Conservation (phyloP, 1,140 invertebrate species). For the Anthonomus grandis region DNA sequence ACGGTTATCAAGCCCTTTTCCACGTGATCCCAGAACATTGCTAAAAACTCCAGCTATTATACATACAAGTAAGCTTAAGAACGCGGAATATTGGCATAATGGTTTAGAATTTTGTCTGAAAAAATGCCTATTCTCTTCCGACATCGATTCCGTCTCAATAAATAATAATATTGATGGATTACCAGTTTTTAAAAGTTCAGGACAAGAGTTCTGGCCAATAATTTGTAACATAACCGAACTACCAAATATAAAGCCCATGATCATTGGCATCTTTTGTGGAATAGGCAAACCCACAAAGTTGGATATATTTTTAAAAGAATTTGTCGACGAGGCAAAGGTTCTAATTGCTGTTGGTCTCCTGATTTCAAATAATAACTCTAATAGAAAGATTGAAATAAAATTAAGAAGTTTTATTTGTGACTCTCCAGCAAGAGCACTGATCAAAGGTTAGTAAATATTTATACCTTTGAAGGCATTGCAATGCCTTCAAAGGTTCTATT, state of each 20-base stretch:
- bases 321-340: not conserved
- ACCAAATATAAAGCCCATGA: not conserved
- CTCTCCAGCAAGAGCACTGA: not conserved
- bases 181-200: not conserved
- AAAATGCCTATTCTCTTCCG: not conserved
- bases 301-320: not conserved
- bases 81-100: not conserved
- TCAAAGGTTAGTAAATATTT: no score
- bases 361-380: not conserved
- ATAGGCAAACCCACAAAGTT: not conserved
- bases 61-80: not conserved
- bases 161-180: not conserved
- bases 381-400: not conserved
- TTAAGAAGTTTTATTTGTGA: no score
- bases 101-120: not conserved
- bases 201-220: not conserved
- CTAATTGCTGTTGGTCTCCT: not conserved
- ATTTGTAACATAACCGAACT: not conserved
- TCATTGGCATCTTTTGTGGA: not conserved
- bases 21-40: not conserved
- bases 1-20: not conserved
- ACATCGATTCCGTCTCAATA: not conserved
- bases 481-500: no score
- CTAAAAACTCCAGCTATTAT: not conserved
- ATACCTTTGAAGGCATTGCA: no score